Conservation (phyloP, 2,888 invertebrate genomes). For the Periphyllus acericola region DNA sequence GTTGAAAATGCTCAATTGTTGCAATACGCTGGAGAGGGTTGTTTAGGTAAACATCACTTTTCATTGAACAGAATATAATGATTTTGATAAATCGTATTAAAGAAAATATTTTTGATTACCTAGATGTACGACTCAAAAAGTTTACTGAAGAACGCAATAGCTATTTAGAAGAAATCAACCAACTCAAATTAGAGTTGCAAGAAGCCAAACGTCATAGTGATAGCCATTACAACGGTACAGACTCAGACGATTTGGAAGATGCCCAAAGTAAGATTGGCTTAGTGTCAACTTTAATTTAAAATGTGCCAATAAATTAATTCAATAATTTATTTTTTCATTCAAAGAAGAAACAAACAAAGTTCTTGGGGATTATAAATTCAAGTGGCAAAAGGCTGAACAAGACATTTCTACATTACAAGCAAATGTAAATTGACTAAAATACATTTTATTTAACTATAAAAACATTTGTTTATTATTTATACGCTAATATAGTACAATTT, state of each 20-base stretch:
- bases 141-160: slow-evolving; percentile 85
- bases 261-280: slow-evolving; percentile 73
- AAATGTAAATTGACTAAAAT: slow-evolving; percentile 71
- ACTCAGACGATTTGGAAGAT: slow-evolving; percentile 75
- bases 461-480: slow-evolving; percentile 20
- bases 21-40: slow-evolving; percentile 79
- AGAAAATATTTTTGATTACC: slow-evolving; percentile 60
- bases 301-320: slow-evolving; percentile 45
- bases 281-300: slow-evolving; percentile 12
- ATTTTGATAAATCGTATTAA: too few species aligned
- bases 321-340: slow-evolving; percentile 66
- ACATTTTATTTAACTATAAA: background rate
- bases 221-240: slow-evolving; percentile 66
- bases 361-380: slow-evolving; percentile 92
- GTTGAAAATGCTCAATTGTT: slow-evolving; percentile 81
- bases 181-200: slow-evolving; percentile 89
- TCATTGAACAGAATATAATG: too few species aligned
- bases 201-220: slow-evolving; percentile 74
- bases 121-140: slow-evolving; percentile 91
- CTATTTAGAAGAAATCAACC: slow-evolving; percentile 85
- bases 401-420: slow-evolving; percentile 97
- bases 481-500: background rate
- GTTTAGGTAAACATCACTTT: slow-evolving; percentile 70
- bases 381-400: slow-evolving; percentile 96
- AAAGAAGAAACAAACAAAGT: slow-evolving; percentile 92